Evolutionary conservation across 2,888 invertebrate species (phyloP).

Genomic region (Ceratothoa steindachneri): DNA sequence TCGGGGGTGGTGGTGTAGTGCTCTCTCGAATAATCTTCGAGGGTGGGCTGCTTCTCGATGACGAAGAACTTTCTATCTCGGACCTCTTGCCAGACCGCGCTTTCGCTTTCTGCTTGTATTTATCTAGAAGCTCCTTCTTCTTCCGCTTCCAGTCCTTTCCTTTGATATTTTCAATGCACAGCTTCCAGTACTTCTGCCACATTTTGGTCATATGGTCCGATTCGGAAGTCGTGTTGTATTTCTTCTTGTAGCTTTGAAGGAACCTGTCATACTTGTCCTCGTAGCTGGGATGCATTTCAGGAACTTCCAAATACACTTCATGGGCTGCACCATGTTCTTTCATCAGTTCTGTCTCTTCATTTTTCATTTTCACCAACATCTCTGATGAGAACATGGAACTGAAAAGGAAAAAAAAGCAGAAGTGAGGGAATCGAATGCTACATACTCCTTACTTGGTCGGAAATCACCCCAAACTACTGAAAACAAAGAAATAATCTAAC

Average conservation of each 20-base stretch:
- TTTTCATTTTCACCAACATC: neutral
- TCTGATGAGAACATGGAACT: neutral
- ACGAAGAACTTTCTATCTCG: neutral
- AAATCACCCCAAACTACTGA: too few relatives aligned
- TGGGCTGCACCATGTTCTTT: neutral
- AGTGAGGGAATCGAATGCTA: too few relatives aligned
- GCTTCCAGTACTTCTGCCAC: conserved; percentile 9
- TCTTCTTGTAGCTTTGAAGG: neutral
- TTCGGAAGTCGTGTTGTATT: conserved; percentile 3
- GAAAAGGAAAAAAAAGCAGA: neutral
- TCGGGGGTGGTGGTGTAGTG: neutral
- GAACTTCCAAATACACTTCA: conserved; percentile 18
- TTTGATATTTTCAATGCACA: conserved; percentile 9
- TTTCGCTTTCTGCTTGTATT: neutral
- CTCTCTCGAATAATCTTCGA: neutral
- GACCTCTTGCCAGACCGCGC: neutral
- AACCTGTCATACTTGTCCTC: conserved; percentile 19
- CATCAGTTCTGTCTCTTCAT: neutral
- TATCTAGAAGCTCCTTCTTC: neutral
- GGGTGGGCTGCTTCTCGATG: neutral
- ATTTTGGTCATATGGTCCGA: conserved; percentile 4
- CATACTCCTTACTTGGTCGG: too few relatives aligned
- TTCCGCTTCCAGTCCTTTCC: neutral
- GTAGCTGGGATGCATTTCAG: conserved; percentile 15
- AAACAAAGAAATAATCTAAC: too few relatives aligned